Base-by-base conservation (phyloP, 2,888 invertebrate genomes). In the Acronicta alni region DNA sequence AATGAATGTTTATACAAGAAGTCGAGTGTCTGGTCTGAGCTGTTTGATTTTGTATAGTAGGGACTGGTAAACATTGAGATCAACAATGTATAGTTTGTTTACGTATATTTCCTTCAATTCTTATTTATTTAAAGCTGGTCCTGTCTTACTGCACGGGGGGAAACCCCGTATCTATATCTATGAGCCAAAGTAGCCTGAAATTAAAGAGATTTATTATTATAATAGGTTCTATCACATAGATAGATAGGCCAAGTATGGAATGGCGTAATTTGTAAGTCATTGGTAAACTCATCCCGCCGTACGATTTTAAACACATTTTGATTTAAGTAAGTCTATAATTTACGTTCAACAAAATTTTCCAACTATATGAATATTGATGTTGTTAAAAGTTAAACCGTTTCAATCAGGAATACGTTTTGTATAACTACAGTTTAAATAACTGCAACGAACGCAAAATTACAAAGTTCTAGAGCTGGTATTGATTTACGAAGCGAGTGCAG, bases 391-490 rank as follows among this genome's bases (percentile, higher is more conserved):
- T 39, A n/a, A 15, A 64, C 7, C 38, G 30, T 44, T 57, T 46
- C 16, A 41, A 18, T 17, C 17, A 30, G 14, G 1, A 16, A 51
- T 46, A 43, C 39, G 17, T 32, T 53, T 48, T 41, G 44, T 48
- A 43, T 62, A 58, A 53, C 60, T 54, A 69, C 53, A 49, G 42
- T 52, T 58, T 38, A 52, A 57, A 39, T 42, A 57, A 60, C 57
- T 47, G 52, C 57, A 46, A 43, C 44, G 53, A 51, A 56, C 48
- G 45, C 20, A 48, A 64, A 61, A 67, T 76, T 64, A 69, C 61
- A 43, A 77, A 77, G 65, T 75, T 73, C 38, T 58, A 48, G 46
- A 67, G 64, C 16, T 16, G 10, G 60, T 77, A 79, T 79, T 79
- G 77, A 79, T 77, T 77, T 71, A 59, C 59, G 61, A 57, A 65